Base-by-base conservation (phyloP, 2,888 invertebrate genomes). In the Deilephila elpenor region DNA sequence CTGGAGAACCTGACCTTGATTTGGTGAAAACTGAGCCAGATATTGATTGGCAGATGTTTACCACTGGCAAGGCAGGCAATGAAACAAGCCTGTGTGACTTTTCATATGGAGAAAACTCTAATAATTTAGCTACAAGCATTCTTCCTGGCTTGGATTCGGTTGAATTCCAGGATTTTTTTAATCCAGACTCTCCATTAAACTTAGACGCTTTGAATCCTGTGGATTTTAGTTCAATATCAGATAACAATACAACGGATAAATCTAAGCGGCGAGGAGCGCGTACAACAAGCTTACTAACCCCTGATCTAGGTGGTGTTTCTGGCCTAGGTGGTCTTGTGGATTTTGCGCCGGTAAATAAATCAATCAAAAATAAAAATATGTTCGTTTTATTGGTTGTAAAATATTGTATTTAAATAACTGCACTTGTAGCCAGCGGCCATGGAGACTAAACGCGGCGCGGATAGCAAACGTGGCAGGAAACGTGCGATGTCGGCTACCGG, bases 401-500 rank as follows among this genome's bases (percentile, higher is more conserved):
- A 37, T 70, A 37, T 59, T 51, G 0, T 62, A 1, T 53, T 25
- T 56, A 1, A 37, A 17, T 17, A 59, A 7, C 14, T 44, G 44
- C 11, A 44, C 11, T 67, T 73, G 11, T 34, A 73, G 72, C 59
- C 34, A 19, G 72, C 37, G 20, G 7, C 37, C 3, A 32, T 20
- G 25, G 72, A 67, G 11, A 77, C 73, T n/a, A 86, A 86, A 75
- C 84, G 86, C 19, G 83, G 85, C 3, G 73, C 75, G 20, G 89
- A 86, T 7, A 86, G 88, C 72, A 91, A 91, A 77, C 90, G 92
- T 11, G 93, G 93, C 5, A 84, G 93, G 44, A 93, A 93, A 75
- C 88, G 93, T 0, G 93, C 93, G 0, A 80, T 86, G 5, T 93
- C 93, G 0, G 85, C 90, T 11, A 89, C 91, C 0, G 89, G 91